Conservation (phyloP, 2,113 vertebrate species). For the Gymnorhina tibicen region DNA sequence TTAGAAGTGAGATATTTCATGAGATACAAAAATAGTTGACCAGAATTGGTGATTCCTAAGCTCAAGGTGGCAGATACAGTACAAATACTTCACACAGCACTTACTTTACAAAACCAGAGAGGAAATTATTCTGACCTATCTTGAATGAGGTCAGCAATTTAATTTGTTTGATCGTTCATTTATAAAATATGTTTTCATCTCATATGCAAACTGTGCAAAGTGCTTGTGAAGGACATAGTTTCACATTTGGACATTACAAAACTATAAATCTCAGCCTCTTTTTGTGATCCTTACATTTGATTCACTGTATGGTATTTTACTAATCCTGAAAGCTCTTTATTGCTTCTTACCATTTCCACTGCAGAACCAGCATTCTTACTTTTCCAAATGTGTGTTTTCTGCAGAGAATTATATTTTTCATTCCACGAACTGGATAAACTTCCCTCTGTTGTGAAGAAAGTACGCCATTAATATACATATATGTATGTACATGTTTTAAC, state of each 20-base stretch:
- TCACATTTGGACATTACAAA: not conserved
- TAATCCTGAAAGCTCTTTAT: not conserved
- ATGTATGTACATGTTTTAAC: not conserved
- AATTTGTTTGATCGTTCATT: not conserved
- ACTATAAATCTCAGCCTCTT: not conserved
- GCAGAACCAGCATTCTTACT: constrained; percentile 80
- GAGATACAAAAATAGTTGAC: not conserved
- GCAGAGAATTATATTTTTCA: constrained; percentile 91
- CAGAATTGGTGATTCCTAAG: not conserved
- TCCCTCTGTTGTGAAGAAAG: constrained; percentile 80
- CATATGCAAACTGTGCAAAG: not conserved
- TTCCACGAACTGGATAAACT: constrained; percentile 95
- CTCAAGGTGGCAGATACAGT: not conserved
- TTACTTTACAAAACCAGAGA: not conserved
- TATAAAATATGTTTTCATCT: not conserved
- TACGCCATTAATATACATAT: not conserved
- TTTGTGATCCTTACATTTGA: not conserved
- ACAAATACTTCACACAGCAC: not conserved
- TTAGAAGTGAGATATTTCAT: not conserved
- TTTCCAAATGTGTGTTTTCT: constrained; percentile 90
- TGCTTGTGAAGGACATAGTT: not conserved
- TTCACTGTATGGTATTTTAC: not conserved
- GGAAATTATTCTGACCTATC: not conserved
- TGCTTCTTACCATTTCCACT: constrained; percentile 86
- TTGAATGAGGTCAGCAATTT: not conserved